A percentile compares a stretch with the other conserved stretches of the same genome.
Conservation (phyloP, 2,113 vertebrate species). For the Erinaceus europaeus region DNA sequence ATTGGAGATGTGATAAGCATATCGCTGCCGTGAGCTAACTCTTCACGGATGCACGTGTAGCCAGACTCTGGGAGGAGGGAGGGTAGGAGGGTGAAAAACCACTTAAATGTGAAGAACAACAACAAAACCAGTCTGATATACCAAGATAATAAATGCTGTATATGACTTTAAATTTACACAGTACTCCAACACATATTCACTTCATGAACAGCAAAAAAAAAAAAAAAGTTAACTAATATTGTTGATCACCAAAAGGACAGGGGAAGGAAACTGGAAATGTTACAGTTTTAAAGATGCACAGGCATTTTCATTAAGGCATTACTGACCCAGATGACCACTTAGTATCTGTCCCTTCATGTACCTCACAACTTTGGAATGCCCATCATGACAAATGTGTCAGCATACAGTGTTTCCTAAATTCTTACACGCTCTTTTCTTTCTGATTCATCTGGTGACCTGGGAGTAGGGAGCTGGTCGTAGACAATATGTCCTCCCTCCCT, state of each 20-base stretch:
- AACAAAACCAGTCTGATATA: slow-evolving; percentile 60
- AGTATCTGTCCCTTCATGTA: slow-evolving; percentile 40
- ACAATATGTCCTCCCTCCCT: slow-evolving; percentile 88
- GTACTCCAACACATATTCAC: slow-evolving; percentile 50
- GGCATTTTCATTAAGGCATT: slow-evolving; percentile 71
- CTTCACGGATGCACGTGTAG: slow-evolving; percentile 33
- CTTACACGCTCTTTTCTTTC: slow-evolving; percentile 81
- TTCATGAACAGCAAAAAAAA: slow-evolving; percentile 69
- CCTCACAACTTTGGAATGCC: slow-evolving; percentile 70
- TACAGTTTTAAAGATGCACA: slow-evolving; percentile 68
- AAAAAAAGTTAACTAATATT: slow-evolving; percentile 70
- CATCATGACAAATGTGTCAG: not conserved
- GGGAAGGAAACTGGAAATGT: slow-evolving; percentile 73
- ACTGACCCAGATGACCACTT: slow-evolving; percentile 43
- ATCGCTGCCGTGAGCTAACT: slow-evolving; percentile 58
- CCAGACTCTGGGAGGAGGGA: slow-evolving; percentile 63
- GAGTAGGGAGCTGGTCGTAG: slow-evolving; percentile 86
- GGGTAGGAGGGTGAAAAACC: slow-evolving; percentile 57
- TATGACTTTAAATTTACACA: slow-evolving; percentile 78
- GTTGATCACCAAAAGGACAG: slow-evolving; percentile 68
- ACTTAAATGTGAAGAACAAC: slow-evolving; percentile 66
- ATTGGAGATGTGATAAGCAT: not conserved
- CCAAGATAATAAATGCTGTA: slow-evolving; percentile 83
- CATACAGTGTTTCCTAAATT: slow-evolving; percentile 74
- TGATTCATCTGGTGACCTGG: slow-evolving; percentile 87